These are phyloP conservation scores for Dipus sagitta DNA, from an alignment of 2,797 vertebrate genomes.

Conservation along the genomic window DNA sequence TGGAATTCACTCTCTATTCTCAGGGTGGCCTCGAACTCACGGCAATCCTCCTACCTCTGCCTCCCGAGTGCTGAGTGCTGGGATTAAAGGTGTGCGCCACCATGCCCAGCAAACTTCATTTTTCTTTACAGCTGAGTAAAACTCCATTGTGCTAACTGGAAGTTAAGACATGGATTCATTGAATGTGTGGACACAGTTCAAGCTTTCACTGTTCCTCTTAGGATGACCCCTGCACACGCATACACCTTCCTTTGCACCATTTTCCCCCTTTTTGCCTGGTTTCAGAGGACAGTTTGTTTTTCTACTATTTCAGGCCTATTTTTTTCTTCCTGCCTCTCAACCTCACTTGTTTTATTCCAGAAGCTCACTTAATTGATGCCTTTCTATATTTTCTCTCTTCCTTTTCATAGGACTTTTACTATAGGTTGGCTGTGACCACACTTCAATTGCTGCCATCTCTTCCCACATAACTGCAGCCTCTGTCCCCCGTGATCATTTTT, in stretches of 20 bases:
- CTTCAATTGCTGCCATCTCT: not conserved
- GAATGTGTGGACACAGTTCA: not conserved
- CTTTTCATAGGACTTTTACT: not conserved
- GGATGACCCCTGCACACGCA: rapidly evolving
- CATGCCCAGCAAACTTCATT: too few species aligned
- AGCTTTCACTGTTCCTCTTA: not conserved
- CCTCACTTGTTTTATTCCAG: not conserved
- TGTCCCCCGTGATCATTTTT: not conserved
- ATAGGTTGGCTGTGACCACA: not conserved
- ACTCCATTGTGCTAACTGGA: not conserved
- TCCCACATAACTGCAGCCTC: not conserved
- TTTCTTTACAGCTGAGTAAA: too few species aligned
- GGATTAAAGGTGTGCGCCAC: too few species aligned
- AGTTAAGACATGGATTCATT: not conserved
- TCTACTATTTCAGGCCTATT: not conserved
- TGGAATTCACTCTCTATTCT: too few species aligned
- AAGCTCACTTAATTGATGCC: not conserved
- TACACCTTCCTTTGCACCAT: not conserved
- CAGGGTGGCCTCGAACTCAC: too few species aligned
- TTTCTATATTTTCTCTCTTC: not conserved
- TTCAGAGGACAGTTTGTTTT: not conserved
- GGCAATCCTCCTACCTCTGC: too few species aligned
- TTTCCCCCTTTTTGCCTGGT: not conserved
- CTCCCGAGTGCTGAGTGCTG: too few species aligned
- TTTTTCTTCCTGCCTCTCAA: not conserved